Evolutionary conservation across 2,113 vertebrate species (phyloP).

Genomic region (Pelusios castaneus): DNA sequence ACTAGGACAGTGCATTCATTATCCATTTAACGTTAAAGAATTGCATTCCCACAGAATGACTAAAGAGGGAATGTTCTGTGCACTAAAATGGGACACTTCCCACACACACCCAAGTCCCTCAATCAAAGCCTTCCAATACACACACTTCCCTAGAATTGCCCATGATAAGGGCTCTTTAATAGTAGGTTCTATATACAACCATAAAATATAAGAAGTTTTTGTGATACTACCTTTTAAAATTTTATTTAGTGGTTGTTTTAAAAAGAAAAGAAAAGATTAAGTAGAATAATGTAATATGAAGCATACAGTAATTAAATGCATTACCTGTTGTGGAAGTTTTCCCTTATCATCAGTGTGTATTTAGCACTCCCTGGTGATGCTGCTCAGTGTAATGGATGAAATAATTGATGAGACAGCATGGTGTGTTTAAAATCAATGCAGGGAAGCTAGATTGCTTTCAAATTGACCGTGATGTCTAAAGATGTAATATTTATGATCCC

Average conservation of each 20-base stretch:
- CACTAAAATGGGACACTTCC: background rate
- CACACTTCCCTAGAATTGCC: background rate
- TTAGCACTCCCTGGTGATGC: background rate
- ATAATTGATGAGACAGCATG: background rate
- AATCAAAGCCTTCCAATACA: background rate
- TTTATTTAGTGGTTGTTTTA: background rate
- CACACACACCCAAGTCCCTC: background rate
- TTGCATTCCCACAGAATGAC: background rate
- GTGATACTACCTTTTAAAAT: background rate
- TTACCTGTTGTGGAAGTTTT: background rate
- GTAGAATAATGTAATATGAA: background rate
- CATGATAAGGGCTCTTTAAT: background rate
- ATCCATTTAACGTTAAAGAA: background rate
- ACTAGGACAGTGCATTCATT: background rate
- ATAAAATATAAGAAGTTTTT: background rate
- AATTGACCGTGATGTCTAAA: background rate
- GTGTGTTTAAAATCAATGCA: fast-evolving
- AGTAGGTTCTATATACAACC: background rate
- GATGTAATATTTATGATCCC: background rate
- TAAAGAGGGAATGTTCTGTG: background rate
- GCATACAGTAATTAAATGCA: background rate
- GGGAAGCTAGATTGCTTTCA: background rate
- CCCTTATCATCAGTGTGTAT: fast-evolving
- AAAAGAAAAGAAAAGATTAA: background rate
- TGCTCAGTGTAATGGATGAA: background rate